A percentile compares a stretch with the other conserved stretches of the same genome.
Conservation (phyloP, 1,140 invertebrate genomes). For the Scaptomyza graminum region DNA sequence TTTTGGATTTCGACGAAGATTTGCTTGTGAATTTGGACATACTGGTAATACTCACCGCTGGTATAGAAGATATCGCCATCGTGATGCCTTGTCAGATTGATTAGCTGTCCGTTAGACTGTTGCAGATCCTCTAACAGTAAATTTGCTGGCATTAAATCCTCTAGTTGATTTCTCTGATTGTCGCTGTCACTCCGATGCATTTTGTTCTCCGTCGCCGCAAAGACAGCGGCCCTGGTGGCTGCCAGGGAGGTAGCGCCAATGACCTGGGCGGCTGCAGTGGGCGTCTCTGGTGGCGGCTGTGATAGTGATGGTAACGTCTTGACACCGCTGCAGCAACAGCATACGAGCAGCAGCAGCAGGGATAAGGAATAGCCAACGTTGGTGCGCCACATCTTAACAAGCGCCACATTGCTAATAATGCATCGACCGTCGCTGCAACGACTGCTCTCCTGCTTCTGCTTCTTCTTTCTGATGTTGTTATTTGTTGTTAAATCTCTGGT, state of each 20-base stretch:
- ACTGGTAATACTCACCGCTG: slow-evolving; percentile 84
- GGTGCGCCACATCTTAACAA: slow-evolving; percentile 64
- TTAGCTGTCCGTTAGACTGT: slow-evolving; percentile 65
- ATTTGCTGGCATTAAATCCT: slow-evolving; percentile 68
- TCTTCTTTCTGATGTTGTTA: slow-evolving; percentile 8
- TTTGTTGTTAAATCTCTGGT: slow-evolving; percentile 14
- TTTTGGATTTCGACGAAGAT: slow-evolving; percentile 1
- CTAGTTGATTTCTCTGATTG: slow-evolving; percentile 46
- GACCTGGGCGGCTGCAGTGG: slow-evolving; percentile 33
- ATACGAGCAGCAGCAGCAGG: slow-evolving; percentile 23
- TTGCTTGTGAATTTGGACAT: slow-evolving; percentile 18
- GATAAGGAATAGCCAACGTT: slow-evolving; percentile 48
- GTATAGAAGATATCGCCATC: slow-evolving; percentile 86
- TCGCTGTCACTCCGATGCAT: slow-evolving; percentile 4
- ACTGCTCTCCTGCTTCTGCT: slow-evolving; percentile 2
- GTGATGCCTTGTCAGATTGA: slow-evolving; percentile 85
- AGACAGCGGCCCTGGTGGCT: slow-evolving; percentile 38
- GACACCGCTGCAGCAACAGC: slow-evolving; percentile 11
- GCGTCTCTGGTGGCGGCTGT: slow-evolving; percentile 27
- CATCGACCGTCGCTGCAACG: slow-evolving; percentile 20
- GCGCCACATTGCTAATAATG: slow-evolving; percentile 65
- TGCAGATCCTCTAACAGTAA: slow-evolving; percentile 78
- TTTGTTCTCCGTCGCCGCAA: slow-evolving; percentile 15
- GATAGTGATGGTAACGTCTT: slow-evolving; percentile 25
- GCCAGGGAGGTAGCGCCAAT: slow-evolving; percentile 61